Conservation (phyloP, 2,797 vertebrate species). For the Notolepis coatsorum region DNA sequence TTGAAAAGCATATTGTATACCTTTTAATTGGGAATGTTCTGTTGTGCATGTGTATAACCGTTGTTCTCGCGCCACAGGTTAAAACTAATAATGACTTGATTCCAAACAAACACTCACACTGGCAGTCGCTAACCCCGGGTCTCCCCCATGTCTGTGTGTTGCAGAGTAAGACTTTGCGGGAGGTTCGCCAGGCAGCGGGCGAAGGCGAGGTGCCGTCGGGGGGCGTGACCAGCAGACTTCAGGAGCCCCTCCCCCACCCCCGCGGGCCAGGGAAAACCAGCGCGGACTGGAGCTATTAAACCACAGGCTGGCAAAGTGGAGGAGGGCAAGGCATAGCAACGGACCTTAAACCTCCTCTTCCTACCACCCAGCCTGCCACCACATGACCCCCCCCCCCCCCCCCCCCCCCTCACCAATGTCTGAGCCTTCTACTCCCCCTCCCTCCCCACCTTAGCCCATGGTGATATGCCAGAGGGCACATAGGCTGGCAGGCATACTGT, state of each 20-base stretch:
- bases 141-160: neutral
- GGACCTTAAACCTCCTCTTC: constrained; percentile 67
- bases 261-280: constrained; percentile 85
- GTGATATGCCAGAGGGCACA: constrained; percentile 48
- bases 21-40: too few species aligned
- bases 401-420: constrained; percentile 38
- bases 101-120: too few species aligned
- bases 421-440: constrained; percentile 40
- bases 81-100: too few species aligned
- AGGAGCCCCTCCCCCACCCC: constrained; percentile 80
- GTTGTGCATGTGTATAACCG: too few species aligned
- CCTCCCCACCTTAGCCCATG: constrained; percentile 33
- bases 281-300: constrained; percentile 93
- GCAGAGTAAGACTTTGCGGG: constrained; percentile 87
- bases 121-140: neutral
- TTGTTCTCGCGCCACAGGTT: too few species aligned
- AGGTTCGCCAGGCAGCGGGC: constrained; percentile 75
- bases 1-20: too few species aligned
- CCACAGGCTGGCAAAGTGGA: constrained; percentile 92
- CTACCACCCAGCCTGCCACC: constrained; percentile 36
- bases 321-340: constrained; percentile 90
- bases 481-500: constrained; percentile 51
- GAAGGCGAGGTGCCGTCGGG: constrained; percentile 84
- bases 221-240: constrained; percentile 86
- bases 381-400: constrained; percentile 2